A percentile compares a stretch with the other conserved stretches of the same genome.
Evolutionary conservation across 1,140 invertebrate species (phyloP).

Genomic region (Limonius californicus): DNA sequence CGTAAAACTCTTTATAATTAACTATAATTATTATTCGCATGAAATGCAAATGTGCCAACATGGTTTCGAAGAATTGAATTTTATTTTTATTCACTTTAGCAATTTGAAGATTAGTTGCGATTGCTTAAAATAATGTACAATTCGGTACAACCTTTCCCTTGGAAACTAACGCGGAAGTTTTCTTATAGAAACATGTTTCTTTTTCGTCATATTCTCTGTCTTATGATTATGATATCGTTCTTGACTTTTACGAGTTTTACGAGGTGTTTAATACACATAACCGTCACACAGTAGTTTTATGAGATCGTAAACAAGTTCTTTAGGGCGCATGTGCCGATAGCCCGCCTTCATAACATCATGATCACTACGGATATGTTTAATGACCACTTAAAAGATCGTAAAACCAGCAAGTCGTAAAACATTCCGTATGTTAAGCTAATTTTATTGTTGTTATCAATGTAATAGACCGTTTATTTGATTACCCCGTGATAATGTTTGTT

Average conservation of each 20-base stretch:
- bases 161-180: no score
- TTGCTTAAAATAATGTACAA: no score
- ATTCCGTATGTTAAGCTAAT: conserved; percentile 3
- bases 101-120: no score
- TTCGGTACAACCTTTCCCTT: no score
- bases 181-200: no score
- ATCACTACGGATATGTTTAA: conserved; percentile 20
- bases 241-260: conserved; percentile 41
- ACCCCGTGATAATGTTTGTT: neutral
- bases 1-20: no score
- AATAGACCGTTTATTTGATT: neutral
- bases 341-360: conserved; percentile 19
- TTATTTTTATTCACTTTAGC: no score
- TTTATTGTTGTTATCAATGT: conserved; percentile 9
- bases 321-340: conserved; percentile 32
- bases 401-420: conserved; percentile 29
- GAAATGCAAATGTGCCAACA: no score
- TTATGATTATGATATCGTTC: conserved; percentile 38
- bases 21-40: no score
- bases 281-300: conserved; percentile 38
- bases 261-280: conserved; percentile 42
- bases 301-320: conserved; percentile 34
- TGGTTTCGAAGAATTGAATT: no score
- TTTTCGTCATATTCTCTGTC: neutral
- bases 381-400: conserved; percentile 28